Conservation (phyloP, 2,113 vertebrate genomes). For the Platichthys stellatus region DNA sequence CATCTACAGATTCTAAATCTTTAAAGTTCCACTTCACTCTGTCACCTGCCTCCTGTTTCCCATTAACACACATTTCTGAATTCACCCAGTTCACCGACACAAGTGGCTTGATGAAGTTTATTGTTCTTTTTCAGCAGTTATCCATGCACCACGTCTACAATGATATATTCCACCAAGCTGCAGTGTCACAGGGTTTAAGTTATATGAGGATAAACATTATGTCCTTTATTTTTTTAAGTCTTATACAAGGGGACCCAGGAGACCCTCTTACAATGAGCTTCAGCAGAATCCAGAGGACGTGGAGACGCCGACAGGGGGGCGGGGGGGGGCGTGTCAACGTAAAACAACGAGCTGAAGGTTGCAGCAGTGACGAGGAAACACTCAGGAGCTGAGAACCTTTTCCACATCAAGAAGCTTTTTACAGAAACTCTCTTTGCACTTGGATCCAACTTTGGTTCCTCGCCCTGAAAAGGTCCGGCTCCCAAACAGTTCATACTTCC, state of each 20-base stretch:
- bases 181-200: conserved; percentile 73
- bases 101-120: conserved; percentile 73
- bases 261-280: conserved; percentile 51
- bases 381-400: not conserved
- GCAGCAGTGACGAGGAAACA: conserved; percentile 9
- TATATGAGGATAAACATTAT: conserved; percentile 68
- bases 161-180: conserved; percentile 83
- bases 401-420: too few species aligned
- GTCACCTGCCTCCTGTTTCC: not conserved
- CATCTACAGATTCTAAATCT: conserved; percentile 13
- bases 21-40: too few species aligned
- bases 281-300: conserved; percentile 51
- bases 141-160: conserved; percentile 87
- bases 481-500: not conserved
- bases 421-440: too few species aligned
- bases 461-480: not conserved
- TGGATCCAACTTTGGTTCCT: too few species aligned
- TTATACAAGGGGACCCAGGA: conserved; percentile 69
- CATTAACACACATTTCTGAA: not conserved
- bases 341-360: not conserved
- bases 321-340: not conserved
- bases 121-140: conserved; percentile 84
- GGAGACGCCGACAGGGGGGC: not conserved
- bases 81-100: conserved; percentile 53
- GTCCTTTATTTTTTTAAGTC: conserved; percentile 57